Base-by-base conservation (phyloP, 2,888 invertebrate genomes). In the Bugulina stolonifera region DNA sequence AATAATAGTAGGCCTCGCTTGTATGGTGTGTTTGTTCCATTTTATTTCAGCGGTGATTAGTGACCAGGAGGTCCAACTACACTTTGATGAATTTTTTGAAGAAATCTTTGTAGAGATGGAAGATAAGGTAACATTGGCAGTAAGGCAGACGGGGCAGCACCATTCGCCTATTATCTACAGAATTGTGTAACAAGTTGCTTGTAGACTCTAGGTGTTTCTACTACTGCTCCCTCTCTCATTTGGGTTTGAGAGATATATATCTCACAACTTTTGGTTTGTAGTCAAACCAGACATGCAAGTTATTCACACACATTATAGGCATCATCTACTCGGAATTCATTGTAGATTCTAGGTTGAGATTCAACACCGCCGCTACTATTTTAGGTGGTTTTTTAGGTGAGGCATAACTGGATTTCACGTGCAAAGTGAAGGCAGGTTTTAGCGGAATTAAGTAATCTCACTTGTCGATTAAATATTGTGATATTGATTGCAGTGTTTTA, bases 61-160 rank as follows among this genome's bases (percentile, higher is more conserved):
- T 0, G 97, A 97, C 83, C 94, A 95, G 84, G 97, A 98, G 86
- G 95, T 97, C 91, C 98, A 99, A 85, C 94, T 96, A 85, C 97
- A 98, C 87, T 99, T 97, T 85, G 98, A 99, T 83, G 97, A 98
- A 82, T 98, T 99, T 86, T 99, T 98, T 85, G 98, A 99, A 87
- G 98, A 99, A 87, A 96, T 99, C 0, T 99, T 98, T 87, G 94
- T 95, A 0, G 98, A 99, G 85, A 93, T 97, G 82, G 97, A 98
- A 85, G 95, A 96, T 81, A 97, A 97, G 85, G 88, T 88, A 83
- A 78, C 64, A 27, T 10, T 32, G 32, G 5, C 10, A 32, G 5
- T 10, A 5, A 14, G n/a, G 43, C 43, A 43, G 64, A 27, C 22
- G 18, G 32, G n/a, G 43, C 43, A 43, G 43, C 43, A 43, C 5